Percentiles rank a stretch among this genome's conserved stretches.
phyloP scores from a whole-genome alignment of 2,113 vertebrate genomes.

The Paralichthys olivaceus region DNA sequence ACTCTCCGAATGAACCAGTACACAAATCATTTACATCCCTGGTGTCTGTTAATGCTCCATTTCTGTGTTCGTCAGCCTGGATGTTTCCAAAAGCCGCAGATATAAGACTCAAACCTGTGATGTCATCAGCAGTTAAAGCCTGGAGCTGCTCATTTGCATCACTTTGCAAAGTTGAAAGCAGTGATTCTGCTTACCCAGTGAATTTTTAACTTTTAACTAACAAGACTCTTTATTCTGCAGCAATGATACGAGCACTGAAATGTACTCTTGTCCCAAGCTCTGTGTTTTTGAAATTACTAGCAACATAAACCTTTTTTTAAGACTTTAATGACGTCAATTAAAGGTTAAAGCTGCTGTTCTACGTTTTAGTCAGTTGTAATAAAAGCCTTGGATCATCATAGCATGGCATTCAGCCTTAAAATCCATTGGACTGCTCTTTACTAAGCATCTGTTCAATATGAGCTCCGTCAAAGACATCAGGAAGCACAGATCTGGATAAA shows the following conservation, averaged over 20 bases:
- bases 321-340: background rate
- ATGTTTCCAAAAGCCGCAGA: background rate
- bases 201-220: constrained; percentile 28
- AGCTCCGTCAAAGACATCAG: background rate
- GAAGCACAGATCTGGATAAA: constrained; percentile 33
- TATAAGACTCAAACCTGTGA: constrained; percentile 21
- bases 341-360: background rate
- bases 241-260: constrained; percentile 4
- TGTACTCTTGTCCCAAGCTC: background rate
- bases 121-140: constrained; percentile 37
- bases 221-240: constrained; percentile 1
- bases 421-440: background rate
- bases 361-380: background rate
- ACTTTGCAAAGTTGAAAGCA: constrained; percentile 24
- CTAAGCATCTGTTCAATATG: background rate
- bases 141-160: constrained; percentile 41
- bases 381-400: constrained; percentile 1
- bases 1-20: background rate
- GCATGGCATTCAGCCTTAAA: constrained; percentile 19
- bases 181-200: constrained; percentile 10
- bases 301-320: background rate
- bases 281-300: background rate
- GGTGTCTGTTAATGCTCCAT: constrained; percentile 4
- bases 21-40: constrained; percentile 32
- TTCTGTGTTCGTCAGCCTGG: background rate